Percentiles rank a stretch among this genome's conserved stretches.
Evolutionary conservation across 2,113 vertebrate species (phyloP).

Genomic region (Illadopsis cleaveri): DNA sequence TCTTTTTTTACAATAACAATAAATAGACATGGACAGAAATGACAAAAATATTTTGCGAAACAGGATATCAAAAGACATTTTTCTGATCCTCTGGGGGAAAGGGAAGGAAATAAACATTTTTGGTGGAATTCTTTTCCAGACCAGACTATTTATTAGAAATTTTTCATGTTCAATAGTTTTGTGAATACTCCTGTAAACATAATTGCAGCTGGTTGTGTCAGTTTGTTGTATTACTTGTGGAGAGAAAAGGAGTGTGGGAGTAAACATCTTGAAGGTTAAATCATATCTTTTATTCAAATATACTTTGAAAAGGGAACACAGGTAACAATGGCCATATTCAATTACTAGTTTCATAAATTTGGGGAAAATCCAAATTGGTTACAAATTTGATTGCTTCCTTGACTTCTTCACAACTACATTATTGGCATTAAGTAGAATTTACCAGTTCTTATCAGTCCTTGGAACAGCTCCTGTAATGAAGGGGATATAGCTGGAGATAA

Average conservation of each 20-base stretch:
- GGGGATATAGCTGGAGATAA: background rate
- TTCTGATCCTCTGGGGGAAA: background rate
- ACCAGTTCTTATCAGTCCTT: background rate
- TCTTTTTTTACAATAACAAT: background rate
- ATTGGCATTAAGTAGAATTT: background rate
- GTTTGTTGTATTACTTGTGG: background rate
- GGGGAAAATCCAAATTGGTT: background rate
- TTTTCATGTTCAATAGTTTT: background rate
- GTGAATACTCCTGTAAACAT: background rate
- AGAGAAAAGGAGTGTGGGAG: background rate
- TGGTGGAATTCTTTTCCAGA: background rate
- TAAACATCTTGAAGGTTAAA: background rate
- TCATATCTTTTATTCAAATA: background rate
- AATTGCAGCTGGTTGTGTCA: background rate
- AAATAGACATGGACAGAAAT: background rate
- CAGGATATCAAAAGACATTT: background rate
- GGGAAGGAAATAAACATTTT: background rate
- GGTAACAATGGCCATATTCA: background rate
- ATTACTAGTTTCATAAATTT: constrained; percentile 5
- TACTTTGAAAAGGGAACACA: background rate
- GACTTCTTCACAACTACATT: background rate
- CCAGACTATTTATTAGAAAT: background rate
- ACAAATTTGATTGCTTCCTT: background rate
- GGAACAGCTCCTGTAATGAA: background rate
- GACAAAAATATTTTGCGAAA: background rate